Evolutionary conservation across 2,113 vertebrate species (phyloP).

Genomic region (Brachyhypopomus gauderio): DNA sequence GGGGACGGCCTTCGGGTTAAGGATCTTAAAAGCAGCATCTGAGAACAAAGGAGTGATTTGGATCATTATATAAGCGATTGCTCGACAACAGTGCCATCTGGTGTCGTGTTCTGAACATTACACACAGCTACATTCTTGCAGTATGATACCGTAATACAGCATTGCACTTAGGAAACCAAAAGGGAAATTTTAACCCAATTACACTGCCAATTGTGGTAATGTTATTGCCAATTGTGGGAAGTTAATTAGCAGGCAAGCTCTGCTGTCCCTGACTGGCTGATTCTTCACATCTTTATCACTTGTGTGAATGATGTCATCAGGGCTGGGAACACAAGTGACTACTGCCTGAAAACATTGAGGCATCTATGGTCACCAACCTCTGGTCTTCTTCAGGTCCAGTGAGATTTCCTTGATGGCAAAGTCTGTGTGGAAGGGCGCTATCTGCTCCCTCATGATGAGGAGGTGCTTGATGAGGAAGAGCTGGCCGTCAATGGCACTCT

Average conservation of each 20-base stretch:
- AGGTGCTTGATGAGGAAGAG: constrained; percentile 99
- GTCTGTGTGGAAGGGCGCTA: constrained; percentile 98
- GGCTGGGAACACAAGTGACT: too few species aligned
- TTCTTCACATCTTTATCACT: too few species aligned
- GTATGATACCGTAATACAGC: too few species aligned
- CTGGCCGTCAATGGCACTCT: constrained; percentile 94
- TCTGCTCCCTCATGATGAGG: constrained; percentile 98
- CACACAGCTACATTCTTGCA: not conserved
- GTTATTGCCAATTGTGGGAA: too few species aligned
- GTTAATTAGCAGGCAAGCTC: too few species aligned
- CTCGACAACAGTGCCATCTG: constrained; percentile 72
- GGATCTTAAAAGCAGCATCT: constrained; percentile 99
- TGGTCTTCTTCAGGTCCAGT: constrained; percentile 98
- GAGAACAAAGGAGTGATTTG: constrained; percentile 64
- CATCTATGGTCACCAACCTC: constrained; percentile 79
- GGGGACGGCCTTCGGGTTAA: constrained; percentile 92
- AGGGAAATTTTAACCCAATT: constrained; percentile 41
- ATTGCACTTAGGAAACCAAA: constrained; percentile 55
- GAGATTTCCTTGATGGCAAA: constrained; percentile 99
- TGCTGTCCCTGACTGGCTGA: too few species aligned
- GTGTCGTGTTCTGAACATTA: constrained; percentile 46
- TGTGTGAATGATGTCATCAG: too few species aligned
- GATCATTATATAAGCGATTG: constrained; percentile 36
- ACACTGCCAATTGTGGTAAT: too few species aligned
- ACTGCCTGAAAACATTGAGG: too few species aligned